These are phyloP conservation scores for Drosophila yooni DNA, from an alignment of 2,888 invertebrate species.

Conservation along the genomic window DNA sequence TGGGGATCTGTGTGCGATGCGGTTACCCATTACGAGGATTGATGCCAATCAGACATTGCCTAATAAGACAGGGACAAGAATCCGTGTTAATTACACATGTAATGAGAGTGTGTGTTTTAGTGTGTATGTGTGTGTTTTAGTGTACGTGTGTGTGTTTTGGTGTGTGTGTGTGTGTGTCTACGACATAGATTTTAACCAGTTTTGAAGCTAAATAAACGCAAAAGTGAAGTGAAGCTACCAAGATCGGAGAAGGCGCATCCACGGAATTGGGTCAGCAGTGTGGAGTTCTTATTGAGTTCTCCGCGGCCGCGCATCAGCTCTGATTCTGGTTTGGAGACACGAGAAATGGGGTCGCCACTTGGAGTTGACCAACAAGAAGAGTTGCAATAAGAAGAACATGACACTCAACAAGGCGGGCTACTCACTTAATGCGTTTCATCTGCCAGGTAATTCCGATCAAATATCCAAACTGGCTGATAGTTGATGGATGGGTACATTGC, in stretches of 20 bases:
- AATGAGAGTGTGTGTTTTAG: neutral
- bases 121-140: neutral
- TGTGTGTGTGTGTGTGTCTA: conserved; percentile 23
- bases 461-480: conserved; percentile 55
- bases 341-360: conserved; percentile 58
- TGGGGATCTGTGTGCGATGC: conserved; percentile 39
- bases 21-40: conserved; percentile 65
- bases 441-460: conserved; percentile 62
- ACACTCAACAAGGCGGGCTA: conserved; percentile 26
- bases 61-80: conserved; percentile 64
- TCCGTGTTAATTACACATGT: conserved; percentile 40
- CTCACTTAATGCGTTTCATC: conserved; percentile 16
- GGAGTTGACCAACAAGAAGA: conserved; percentile 43
- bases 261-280: conserved; percentile 71
- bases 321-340: conserved; percentile 28
- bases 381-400: conserved; percentile 4
- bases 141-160: neutral
- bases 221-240: conserved; percentile 71
- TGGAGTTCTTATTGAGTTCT: conserved; percentile 8
- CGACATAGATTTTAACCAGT: conserved; percentile 64
- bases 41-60: conserved; percentile 66
- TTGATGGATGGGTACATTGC: conserved; percentile 48
- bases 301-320: neutral
- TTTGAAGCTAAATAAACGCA: conserved; percentile 49
- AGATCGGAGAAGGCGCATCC: conserved; percentile 55